Percentiles rank a stretch among this genome's conserved stretches.
phyloP scores from a whole-genome alignment of 2,888 invertebrate genomes.

The Netelia virgata region DNA sequence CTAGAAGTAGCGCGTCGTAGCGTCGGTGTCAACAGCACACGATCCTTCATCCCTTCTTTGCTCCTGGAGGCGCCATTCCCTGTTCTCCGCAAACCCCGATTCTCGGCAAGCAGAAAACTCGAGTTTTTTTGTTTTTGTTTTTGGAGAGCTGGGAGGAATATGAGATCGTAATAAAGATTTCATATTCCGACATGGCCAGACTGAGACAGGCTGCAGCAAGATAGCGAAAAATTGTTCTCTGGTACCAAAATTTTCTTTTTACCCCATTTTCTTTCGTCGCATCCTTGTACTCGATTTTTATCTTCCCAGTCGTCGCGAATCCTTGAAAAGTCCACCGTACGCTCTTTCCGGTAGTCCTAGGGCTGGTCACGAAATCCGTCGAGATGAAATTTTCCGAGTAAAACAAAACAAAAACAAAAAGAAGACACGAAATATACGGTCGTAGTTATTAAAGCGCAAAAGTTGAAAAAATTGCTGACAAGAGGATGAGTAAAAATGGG shows the following conservation, averaged over 20 bases:
- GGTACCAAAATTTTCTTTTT: slow-evolving; percentile 4
- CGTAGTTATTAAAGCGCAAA: background rate
- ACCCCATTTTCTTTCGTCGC: background rate
- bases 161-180: slow-evolving; percentile 77
- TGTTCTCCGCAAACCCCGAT: background rate
- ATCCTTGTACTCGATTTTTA: background rate
- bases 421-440: background rate
- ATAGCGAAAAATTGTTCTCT: slow-evolving; percentile 38
- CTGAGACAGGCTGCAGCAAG: slow-evolving; percentile 49
- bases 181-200: slow-evolving; percentile 73
- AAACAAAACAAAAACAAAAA: background rate
- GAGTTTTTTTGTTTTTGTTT: too few relatives aligned
- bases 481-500: slow-evolving; percentile 35
- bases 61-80: slow-evolving; percentile 67
- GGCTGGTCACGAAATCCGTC: slow-evolving; percentile 19
- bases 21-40: slow-evolving; percentile 42
- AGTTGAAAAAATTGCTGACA: slow-evolving; percentile 37
- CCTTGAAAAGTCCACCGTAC: background rate
- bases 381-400: background rate
- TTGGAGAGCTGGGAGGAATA: slow-evolving; percentile 1
- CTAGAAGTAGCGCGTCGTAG: slow-evolving; percentile 37
- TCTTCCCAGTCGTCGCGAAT: background rate
- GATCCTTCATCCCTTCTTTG: slow-evolving; percentile 61
- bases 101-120: slow-evolving; percentile 4
- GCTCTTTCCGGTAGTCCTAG: slow-evolving; percentile 5